Percentiles rank a stretch among this genome's conserved stretches.
Evolutionary conservation across 1,140 invertebrate species (phyloP).

Genomic region (Drosophila micromelanica): DNA sequence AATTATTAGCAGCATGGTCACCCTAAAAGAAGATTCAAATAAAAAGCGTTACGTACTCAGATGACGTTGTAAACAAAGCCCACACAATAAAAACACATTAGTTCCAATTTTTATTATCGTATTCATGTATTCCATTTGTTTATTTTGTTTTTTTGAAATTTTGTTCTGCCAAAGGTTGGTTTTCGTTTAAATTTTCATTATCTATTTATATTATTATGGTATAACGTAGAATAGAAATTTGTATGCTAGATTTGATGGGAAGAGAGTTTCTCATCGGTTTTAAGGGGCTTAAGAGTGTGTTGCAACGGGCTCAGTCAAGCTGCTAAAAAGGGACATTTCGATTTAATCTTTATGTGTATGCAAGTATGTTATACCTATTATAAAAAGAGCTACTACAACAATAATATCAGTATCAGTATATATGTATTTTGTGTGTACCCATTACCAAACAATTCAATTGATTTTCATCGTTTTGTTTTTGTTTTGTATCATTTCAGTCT

Average conservation of each 20-base stretch:
- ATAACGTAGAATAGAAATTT: slow-evolving; percentile 78
- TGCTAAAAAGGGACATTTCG: slow-evolving; percentile 50
- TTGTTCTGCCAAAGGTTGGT: slow-evolving; percentile 37
- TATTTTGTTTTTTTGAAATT: slow-evolving; percentile 51
- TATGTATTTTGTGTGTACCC: slow-evolving; percentile 62
- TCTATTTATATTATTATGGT: slow-evolving; percentile 57
- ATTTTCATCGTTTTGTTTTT: slow-evolving; percentile 38
- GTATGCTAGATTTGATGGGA: slow-evolving; percentile 68
- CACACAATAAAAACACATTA: slow-evolving; percentile 7
- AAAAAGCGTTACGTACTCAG: background rate
- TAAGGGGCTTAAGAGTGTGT: slow-evolving; percentile 27
- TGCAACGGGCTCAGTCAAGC: slow-evolving; percentile 59
- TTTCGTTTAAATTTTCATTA: slow-evolving; percentile 44
- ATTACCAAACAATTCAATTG: slow-evolving; percentile 65
- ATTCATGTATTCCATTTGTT: slow-evolving; percentile 62
- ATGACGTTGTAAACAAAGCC: no score
- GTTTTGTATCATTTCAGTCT: slow-evolving; percentile 73
- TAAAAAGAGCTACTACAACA: slow-evolving; percentile 80
- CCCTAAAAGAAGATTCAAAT: background rate
- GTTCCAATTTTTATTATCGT: slow-evolving; percentile 30
- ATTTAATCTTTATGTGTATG: slow-evolving; percentile 31
- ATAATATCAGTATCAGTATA: slow-evolving; percentile 62
- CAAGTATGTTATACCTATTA: slow-evolving; percentile 43
- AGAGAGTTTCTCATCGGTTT: slow-evolving; percentile 34
- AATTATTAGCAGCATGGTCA: slow-evolving; percentile 10